Evolutionary conservation across 2,888 invertebrate genomes (phyloP).

Genomic region (Venusia cambrica): DNA sequence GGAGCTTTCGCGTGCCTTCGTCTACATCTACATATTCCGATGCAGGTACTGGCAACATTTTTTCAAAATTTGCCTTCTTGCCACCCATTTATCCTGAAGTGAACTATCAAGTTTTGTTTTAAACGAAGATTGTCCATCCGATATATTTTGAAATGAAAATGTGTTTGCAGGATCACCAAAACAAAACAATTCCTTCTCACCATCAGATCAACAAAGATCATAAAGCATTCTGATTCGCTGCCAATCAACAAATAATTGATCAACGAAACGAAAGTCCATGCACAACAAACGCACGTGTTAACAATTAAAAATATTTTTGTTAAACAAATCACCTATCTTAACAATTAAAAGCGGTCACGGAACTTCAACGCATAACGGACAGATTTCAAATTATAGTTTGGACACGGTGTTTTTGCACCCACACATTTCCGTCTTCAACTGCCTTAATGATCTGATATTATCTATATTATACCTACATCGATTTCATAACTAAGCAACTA

Average conservation of each 20-base stretch:
- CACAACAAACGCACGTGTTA: conserved; percentile 67
- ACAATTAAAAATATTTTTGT: conserved; percentile 65
- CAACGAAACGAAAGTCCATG: conserved; percentile 54
- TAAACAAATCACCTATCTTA: conserved; percentile 66
- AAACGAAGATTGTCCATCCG: too few species aligned
- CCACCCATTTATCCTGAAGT: too few species aligned
- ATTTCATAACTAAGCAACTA: conserved; percentile 58
- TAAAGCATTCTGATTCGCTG: conserved; percentile 15
- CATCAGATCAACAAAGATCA: too few species aligned
- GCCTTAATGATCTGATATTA: conserved; percentile 72
- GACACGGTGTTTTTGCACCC: conserved; percentile 78
- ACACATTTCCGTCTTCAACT: conserved; percentile 76
- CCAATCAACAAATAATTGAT: conserved; percentile 22
- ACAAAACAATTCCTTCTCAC: too few species aligned
- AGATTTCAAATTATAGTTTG: conserved; percentile 77
- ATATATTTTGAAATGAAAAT: too few species aligned
- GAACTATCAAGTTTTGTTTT: too few species aligned
- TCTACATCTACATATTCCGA: too few species aligned
- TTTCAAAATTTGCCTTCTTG: too few species aligned
- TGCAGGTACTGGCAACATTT: too few species aligned
- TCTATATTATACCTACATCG: conserved; percentile 54
- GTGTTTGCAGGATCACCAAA: too few species aligned
- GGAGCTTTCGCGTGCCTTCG: too few species aligned
- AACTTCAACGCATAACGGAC: conserved; percentile 50
- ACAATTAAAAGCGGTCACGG: conserved; percentile 72